Percentiles rank a stretch among this genome's conserved stretches.
Conservation (phyloP, 2,888 invertebrate genomes). For the Drosophila percnosoma region DNA sequence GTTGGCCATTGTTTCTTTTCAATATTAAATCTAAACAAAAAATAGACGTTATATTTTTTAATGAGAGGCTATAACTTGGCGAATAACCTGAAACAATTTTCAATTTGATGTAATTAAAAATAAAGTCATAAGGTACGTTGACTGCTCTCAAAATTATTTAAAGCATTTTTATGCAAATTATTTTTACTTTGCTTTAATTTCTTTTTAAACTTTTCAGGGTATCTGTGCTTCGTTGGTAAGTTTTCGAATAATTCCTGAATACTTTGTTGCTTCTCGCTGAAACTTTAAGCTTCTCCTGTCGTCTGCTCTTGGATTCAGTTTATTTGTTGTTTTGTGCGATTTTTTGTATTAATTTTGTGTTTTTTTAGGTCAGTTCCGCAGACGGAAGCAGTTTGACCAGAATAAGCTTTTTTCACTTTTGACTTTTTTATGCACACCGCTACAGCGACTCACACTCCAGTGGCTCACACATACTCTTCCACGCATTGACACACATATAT, state of each 20-base stretch:
- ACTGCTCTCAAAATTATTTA: neutral
- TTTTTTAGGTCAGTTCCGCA: constrained; percentile 75
- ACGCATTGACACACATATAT: constrained; percentile 8
- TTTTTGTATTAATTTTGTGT: constrained; percentile 67
- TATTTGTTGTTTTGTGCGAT: constrained; percentile 47
- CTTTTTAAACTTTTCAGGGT: neutral
- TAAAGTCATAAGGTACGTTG: neutral
- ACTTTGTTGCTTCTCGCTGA: constrained; percentile 61
- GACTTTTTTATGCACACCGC: constrained; percentile 45
- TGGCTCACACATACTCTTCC: constrained; percentile 7
- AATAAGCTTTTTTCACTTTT: constrained; percentile 72
- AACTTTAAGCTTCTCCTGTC: constrained; percentile 58
- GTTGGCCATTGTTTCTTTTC: neutral
- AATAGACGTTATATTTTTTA: neutral
- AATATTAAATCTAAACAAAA: neutral
- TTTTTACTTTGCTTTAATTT: neutral
- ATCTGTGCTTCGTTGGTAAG: constrained; percentile 15
- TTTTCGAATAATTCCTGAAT: constrained; percentile 26
- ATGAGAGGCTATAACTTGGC: neutral
- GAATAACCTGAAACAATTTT: neutral
- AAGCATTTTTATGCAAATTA: neutral
- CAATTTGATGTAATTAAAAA: neutral
- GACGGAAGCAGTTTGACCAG: constrained; percentile 75
- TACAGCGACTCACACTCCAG: constrained; percentile 34
- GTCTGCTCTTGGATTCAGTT: constrained; percentile 36